Evolutionary conservation across 2,797 vertebrate genomes (phyloP), one percentile per base, ranked within the genome.

Genomic region (Phalanger gymnotis): DNA sequence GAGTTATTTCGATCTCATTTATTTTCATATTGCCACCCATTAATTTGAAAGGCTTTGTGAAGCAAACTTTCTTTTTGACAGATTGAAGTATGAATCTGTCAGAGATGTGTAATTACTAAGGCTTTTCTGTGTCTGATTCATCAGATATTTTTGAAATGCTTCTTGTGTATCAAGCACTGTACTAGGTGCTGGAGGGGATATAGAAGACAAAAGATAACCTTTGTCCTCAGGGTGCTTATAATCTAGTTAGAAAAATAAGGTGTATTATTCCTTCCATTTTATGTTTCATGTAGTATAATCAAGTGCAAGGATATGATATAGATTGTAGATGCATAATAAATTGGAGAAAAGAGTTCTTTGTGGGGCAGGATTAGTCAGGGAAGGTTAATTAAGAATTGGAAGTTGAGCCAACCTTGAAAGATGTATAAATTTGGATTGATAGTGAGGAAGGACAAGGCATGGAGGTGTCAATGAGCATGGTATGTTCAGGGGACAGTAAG

Each of bases 181-280:
- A 52, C 90, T 91, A 16, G 91, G 25, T 90, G 52, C 81, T 97
- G 91, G 52, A 95, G 87, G 94, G 95, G 92, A 92, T 92, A 96
- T 90, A 94, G 95, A 57, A 90, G 93, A 93, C 94, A 22, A 90
- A 87, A 54, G 87, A 66, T 58, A 10, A 40, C 92, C 90, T 95
- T 95, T 95, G 54, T 95, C 96, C 91, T 93, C 58, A 93, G 90
- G 94, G 91, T 93, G 31, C 34, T 90, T 91, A 25, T 91, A 94
- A 57, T 94, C 54, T 53, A 89, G n/a, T 87, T 91, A 73, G 81
- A 40, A 54, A 92, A 90, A 91, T 90, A 58, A 92, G 40, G 53
- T 54, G 55, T 27, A 40, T n/a, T 93, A 95, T 93, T 53, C 53
- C 66, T 4, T 7, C 51, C 94, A 54, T 90, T 58, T 25, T 2